Percentiles rank a stretch among this genome's conserved stretches.
These are phyloP conservation scores for Etheostoma perlongum DNA, from an alignment of 2,797 vertebrate genomes.

Conservation along the genomic window DNA sequence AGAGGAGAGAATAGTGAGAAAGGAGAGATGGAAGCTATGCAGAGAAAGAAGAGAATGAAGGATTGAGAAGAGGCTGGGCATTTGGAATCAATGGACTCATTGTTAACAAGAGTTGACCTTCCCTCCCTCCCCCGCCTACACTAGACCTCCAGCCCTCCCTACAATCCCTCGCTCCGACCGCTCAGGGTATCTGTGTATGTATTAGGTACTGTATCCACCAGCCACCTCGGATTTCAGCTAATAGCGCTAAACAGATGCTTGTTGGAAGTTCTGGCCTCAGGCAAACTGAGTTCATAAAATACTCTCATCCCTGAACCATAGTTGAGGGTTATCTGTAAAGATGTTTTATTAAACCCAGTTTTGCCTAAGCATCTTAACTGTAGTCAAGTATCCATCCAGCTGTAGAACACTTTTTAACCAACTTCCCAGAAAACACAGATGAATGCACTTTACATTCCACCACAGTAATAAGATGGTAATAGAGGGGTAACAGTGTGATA, in stretches of 20 bases:
- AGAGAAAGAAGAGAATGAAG: constrained; percentile 13
- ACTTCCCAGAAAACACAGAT: neutral
- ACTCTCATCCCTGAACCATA: neutral
- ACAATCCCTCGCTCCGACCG: constrained; percentile 31
- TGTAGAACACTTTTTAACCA: neutral
- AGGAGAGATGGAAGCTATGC: constrained; percentile 25
- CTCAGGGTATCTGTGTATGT: constrained; percentile 42
- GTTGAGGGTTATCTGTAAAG: neutral
- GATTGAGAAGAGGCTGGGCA: constrained; percentile 32
- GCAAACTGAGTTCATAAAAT: constrained; percentile 1
- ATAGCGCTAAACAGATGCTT: constrained; percentile 55
- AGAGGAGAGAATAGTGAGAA: constrained; percentile 20
- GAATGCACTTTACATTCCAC: too few species aligned
- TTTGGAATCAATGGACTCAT: constrained; percentile 65
- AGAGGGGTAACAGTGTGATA: too few species aligned
- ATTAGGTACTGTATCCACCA: constrained; percentile 30
- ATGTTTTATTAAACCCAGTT: neutral
- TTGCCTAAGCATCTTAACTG: neutral
- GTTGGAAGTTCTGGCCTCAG: constrained; percentile 37
- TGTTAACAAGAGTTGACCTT: constrained; percentile 64
- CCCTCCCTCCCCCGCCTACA: constrained; percentile 45
- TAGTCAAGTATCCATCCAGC: neutral
- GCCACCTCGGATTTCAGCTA: constrained; percentile 54
- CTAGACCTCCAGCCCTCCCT: constrained; percentile 41
- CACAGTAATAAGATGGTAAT: too few species aligned